Conservation (phyloP, 2,888 invertebrate genomes). For the Apamea monoglypha region DNA sequence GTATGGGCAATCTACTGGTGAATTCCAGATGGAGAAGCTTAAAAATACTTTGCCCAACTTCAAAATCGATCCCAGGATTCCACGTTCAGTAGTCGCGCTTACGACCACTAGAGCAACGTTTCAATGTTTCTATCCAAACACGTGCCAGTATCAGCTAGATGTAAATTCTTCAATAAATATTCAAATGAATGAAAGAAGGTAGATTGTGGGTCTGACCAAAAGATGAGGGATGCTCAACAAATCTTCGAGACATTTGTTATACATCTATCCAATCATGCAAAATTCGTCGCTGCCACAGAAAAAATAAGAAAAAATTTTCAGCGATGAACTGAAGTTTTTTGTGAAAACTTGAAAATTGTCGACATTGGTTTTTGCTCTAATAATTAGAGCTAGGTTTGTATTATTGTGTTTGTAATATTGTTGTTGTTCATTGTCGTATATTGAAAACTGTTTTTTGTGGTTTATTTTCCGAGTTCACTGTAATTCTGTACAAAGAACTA, state of each 20-base stretch:
- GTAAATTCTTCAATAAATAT: conserved; percentile 62
- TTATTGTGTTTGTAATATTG: too few species aligned
- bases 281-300: conserved; percentile 15
- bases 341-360: background rate
- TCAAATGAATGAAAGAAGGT: conserved; percentile 56
- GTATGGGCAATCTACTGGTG: background rate
- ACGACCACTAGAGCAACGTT: background rate
- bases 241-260: conserved; percentile 38
- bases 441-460: background rate
- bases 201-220: conserved; percentile 28
- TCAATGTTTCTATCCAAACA: conserved; percentile 28
- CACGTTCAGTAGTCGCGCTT: background rate
- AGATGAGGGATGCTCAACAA: conserved; percentile 32
- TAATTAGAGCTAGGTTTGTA: background rate
- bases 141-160: conserved; percentile 33
- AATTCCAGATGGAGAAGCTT: background rate
- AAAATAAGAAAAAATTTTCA: conserved; percentile 16
- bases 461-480: background rate
- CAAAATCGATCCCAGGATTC: background rate
- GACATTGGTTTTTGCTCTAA: conserved; percentile 8
- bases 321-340: background rate
- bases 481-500: background rate
- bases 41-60: background rate
- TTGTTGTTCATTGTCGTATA: background rate
- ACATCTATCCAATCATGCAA: conserved; percentile 17